These are phyloP conservation scores for Brachionus sp. DNA, from an alignment of 1,140 invertebrate genomes.

Conservation along the genomic window DNA sequence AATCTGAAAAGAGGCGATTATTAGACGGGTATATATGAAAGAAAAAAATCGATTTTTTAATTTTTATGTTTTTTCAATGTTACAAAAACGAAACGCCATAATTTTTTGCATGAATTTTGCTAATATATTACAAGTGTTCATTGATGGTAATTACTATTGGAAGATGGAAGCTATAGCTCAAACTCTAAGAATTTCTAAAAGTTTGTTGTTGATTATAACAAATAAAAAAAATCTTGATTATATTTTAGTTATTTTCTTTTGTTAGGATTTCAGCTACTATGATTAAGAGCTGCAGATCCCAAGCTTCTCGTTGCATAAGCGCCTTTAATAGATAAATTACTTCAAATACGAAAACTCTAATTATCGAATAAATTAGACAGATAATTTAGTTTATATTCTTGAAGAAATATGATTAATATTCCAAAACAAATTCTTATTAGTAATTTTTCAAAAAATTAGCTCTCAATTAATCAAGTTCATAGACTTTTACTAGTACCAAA, in stretches of 20 bases:
- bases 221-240: neutral
- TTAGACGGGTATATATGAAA: neutral
- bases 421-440: neutral
- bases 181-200: neutral
- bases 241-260: neutral
- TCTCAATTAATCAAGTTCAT: neutral
- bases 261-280: neutral
- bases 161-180: neutral
- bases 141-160: neutral
- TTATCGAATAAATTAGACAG: constrained; percentile 3
- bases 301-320: neutral
- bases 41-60: neutral
- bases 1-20: neutral
- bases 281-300: neutral
- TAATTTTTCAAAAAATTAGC: neutral
- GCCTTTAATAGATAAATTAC: neutral
- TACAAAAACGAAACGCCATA: neutral
- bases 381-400: neutral
- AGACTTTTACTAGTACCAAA: neutral
- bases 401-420: neutral
- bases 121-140: constrained; percentile 35
- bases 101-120: constrained; percentile 37
- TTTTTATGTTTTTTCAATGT: constrained; percentile 13
- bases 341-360: neutral
- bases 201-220: neutral